These are phyloP conservation scores for Prunella strophiata DNA, from an alignment of 2,797 vertebrate genomes.

Conservation along the genomic window DNA sequence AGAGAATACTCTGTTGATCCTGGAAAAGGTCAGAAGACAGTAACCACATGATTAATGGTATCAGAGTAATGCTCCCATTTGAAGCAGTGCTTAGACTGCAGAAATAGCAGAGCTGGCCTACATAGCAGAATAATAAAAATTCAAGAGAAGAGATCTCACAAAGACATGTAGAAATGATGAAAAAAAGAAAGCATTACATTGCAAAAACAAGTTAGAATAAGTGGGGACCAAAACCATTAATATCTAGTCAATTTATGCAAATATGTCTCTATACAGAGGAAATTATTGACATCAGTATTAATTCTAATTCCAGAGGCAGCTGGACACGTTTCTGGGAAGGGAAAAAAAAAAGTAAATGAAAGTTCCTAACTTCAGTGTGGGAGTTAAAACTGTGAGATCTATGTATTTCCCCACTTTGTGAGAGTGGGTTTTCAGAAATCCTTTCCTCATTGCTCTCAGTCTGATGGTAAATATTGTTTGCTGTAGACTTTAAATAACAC, in stretches of 20 bases:
- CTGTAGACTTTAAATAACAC: constrained; percentile 1
- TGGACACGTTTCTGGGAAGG: background rate
- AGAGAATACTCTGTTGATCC: background rate
- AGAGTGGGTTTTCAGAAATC: background rate
- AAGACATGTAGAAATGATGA: background rate
- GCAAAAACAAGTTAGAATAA: background rate
- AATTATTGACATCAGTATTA: background rate
- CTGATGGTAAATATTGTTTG: background rate
- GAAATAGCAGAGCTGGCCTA: constrained; percentile 59
- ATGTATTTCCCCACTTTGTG: background rate
- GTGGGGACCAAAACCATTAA: background rate
- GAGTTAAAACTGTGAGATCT: background rate
- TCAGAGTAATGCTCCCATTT: constrained; percentile 33
- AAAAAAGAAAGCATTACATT: constrained; percentile 10
- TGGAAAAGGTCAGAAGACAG: constrained; percentile 44
- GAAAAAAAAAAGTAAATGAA: background rate
- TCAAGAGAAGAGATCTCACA: background rate
- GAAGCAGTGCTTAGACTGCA: constrained; percentile 59
- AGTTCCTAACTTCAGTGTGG: background rate
- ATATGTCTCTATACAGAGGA: background rate
- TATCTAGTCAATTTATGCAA: background rate
- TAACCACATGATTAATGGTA: constrained; percentile 37
- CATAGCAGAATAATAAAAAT: constrained; percentile 49
- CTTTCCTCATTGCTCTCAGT: background rate
- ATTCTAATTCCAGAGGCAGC: background rate